A percentile compares a stretch with the other conserved stretches of the same genome.
Evolutionary conservation across 2,797 vertebrate species (phyloP).

Genomic region (Pachyuromys duprasi): DNA sequence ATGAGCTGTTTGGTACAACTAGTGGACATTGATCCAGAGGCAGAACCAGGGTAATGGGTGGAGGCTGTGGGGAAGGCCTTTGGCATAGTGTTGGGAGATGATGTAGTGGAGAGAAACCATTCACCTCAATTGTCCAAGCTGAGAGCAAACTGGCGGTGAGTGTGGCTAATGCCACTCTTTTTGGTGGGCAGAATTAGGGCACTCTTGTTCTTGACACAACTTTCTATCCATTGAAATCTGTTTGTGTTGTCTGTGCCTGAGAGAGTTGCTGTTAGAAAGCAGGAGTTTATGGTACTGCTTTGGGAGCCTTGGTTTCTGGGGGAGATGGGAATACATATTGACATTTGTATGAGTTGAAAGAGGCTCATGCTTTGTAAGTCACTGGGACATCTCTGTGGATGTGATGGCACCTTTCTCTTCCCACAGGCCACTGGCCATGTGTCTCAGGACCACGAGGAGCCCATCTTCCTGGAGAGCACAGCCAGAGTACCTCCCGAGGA

Average conservation of each 20-base stretch:
- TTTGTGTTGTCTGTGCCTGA: background rate
- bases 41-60: background rate
- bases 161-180: background rate
- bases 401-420: constrained; percentile 79
- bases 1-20: background rate
- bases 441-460: constrained; percentile 80
- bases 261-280: background rate
- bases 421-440: constrained; percentile 84
- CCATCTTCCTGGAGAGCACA: constrained; percentile 77
- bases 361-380: background rate
- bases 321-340: background rate
- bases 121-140: background rate
- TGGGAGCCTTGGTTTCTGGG: background rate
- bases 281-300: background rate
- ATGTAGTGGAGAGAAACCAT: background rate
- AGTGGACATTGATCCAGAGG: background rate
- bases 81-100: background rate
- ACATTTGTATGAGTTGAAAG: background rate
- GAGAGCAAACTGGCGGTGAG: background rate
- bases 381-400: background rate
- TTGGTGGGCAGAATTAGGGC: background rate
- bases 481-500: constrained; percentile 85
- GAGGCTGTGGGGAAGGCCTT: background rate
- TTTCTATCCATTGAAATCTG: background rate
- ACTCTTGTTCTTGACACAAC: background rate